Percentiles rank a stretch among this genome's conserved stretches.
These are phyloP conservation scores for Drosophila sulfurigaster DNA, from an alignment of 1,140 invertebrate species.

Conservation along the genomic window DNA sequence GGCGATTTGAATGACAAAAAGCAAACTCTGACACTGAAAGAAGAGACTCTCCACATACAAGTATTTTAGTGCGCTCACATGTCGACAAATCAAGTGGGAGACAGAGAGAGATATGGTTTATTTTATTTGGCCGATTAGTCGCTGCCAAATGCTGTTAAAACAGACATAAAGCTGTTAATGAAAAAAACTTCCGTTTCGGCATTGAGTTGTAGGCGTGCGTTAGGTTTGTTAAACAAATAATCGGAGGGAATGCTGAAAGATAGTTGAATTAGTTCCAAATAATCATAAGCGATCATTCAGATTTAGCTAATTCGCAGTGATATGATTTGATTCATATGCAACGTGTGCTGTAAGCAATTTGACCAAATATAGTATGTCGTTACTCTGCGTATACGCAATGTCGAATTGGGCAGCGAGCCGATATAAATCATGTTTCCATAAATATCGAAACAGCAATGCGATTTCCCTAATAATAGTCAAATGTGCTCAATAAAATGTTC, in stretches of 20 bases:
- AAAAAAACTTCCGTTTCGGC: slow-evolving; percentile 61
- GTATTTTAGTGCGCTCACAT: slow-evolving; percentile 32
- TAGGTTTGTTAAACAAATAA: no score
- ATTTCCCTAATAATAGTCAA: slow-evolving; percentile 85
- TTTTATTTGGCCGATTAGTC: slow-evolving; percentile 68
- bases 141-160: slow-evolving; percentile 59
- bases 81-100: slow-evolving; percentile 33
- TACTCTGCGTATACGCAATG: slow-evolving; percentile 71
- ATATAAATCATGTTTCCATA: slow-evolving; percentile 79
- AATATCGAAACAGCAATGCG: slow-evolving; percentile 61
- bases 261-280: slow-evolving; percentile 1
- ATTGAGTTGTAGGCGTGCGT: slow-evolving; percentile 27
- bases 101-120: slow-evolving; percentile 55
- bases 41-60: neutral
- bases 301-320: neutral
- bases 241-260: neutral
- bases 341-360: slow-evolving; percentile 67
- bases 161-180: slow-evolving; percentile 55
- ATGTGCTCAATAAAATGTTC: slow-evolving; percentile 82
- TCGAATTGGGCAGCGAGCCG: slow-evolving; percentile 10
- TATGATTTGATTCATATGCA: slow-evolving; percentile 27
- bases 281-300: slow-evolving; percentile 16
- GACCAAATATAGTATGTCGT: slow-evolving; percentile 70
- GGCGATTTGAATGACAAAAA: slow-evolving; percentile 71
- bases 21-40: slow-evolving; percentile 27